Base-by-base conservation (phyloP, 2,113 vertebrate genomes). In the Anarrhichthys ocellatus region DNA sequence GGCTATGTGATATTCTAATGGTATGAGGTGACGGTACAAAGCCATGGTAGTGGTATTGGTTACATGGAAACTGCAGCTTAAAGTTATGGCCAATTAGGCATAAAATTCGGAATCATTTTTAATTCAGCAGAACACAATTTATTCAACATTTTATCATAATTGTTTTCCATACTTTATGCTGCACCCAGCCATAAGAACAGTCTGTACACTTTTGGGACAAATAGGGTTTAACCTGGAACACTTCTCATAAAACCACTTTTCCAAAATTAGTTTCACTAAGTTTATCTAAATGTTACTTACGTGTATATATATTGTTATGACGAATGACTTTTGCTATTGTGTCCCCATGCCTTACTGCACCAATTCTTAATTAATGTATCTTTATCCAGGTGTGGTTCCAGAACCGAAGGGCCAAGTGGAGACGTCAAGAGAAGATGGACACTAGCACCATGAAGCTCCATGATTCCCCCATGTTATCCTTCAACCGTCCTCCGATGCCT, bases 381-480 rank as follows among this genome's bases (percentile, higher is more conserved):
- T 68, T 3, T 69, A 8, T 7, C 0, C 86, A 98, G 97, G 97
- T 98, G 36, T 98, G 98, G 97, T 98, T 99, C 92, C 97, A 99
- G 93, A 99, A 98, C 90, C 94, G 97, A 20, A 88, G 97, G 42
- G 97, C 98, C 70, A 98, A 99, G 88, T 98, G 97, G 98, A 89
- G 97, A 38, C 95, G 96, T n/a, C 97, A 99, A 83, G 97, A 98
- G 89, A 97, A 97, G 87, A 95, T 98, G 93, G 97, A 98, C 87
- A 96, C 95, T 2, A 94, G 94, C 82, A 94, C 95, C 0, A 95
- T 96, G 90, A 97, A 97, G 91, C 96, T 97, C 63, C 97, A 97
- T 0, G 96, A 98, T 82, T 96, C 96, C 1, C 95, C 97, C 0
- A 94, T 97, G 85, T 90, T 97, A 50, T 96, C 96, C 54, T 98